Percentiles rank a stretch among this genome's conserved stretches.
Conservation (phyloP, 2,888 invertebrate genomes). For the Polietes domitor region DNA sequence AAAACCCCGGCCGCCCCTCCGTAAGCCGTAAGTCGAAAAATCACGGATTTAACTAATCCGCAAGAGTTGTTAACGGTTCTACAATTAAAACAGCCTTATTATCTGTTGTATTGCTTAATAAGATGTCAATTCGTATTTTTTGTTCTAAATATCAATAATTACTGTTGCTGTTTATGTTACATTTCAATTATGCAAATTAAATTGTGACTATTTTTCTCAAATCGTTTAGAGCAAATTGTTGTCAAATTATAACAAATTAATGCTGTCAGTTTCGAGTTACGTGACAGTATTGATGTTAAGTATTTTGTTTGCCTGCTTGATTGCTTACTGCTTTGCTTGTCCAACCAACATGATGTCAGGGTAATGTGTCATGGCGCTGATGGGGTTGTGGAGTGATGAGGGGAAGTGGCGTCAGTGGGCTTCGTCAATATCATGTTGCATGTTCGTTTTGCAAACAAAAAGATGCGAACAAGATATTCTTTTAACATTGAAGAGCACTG, state of each 20-base stretch:
- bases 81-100: too few species aligned
- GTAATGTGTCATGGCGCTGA: background rate
- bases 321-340: background rate
- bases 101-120: too few species aligned
- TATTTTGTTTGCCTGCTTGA: background rate
- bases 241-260: slow-evolving; percentile 34
- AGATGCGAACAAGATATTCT: slow-evolving; percentile 34
- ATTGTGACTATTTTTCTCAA: background rate
- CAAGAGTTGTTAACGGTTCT: too few species aligned
- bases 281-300: background rate
- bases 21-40: too few species aligned
- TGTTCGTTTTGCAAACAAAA: slow-evolving; percentile 15
- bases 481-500: slow-evolving; percentile 35
- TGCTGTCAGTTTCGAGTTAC: background rate
- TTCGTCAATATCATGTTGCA: slow-evolving; percentile 25
- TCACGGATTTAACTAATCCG: too few species aligned
- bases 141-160: slow-evolving; percentile 40
- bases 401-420: too few species aligned
- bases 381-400: background rate
- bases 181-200: slow-evolving; percentile 50
- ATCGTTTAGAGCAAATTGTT: background rate
- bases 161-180: slow-evolving; percentile 27
- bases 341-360: slow-evolving; percentile 16
- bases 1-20: too few species aligned
- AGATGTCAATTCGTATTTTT: background rate